phyloP scores from a whole-genome alignment of 1,140 invertebrate genomes.

The Bombus sylvicola region DNA sequence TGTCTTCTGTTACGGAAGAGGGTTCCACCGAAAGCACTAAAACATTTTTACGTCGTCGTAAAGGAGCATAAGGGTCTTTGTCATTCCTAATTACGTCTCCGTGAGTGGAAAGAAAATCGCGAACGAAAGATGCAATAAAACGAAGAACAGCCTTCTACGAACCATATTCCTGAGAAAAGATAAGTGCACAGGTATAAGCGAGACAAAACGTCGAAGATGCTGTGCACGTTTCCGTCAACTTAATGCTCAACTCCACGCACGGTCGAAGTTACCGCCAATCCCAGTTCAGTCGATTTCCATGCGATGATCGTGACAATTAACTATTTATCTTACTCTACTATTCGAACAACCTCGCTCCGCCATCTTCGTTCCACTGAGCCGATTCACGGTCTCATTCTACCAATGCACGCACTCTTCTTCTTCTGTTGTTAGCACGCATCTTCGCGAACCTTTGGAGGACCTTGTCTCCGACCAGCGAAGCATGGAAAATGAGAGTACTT shows the following conservation, averaged over 20 bases:
- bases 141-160: too few relatives aligned
- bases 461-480: slow-evolving; percentile 71
- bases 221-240: slow-evolving; percentile 37
- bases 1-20: too few relatives aligned
- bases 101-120: too few relatives aligned
- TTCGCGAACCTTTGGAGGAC: slow-evolving; percentile 63
- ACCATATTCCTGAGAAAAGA: neutral
- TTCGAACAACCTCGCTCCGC: slow-evolving; percentile 8
- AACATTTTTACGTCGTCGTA: too few relatives aligned
- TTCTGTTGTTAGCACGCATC: slow-evolving; percentile 45
- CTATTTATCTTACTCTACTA: slow-evolving; percentile 61
- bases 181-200: neutral
- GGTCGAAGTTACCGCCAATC: slow-evolving; percentile 25
- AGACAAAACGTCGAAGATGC: neutral
- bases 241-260: neutral
- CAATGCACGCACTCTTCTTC: slow-evolving; percentile 11
- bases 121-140: too few relatives aligned
- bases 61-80: too few relatives aligned
- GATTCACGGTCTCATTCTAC: neutral
- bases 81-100: too few relatives aligned
- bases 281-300: slow-evolving; percentile 63
- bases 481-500: slow-evolving; percentile 76
- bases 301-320: slow-evolving; percentile 71
- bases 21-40: too few relatives aligned
- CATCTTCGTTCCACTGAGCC: slow-evolving; percentile 33